Conservation (phyloP, 1,140 invertebrate species). For the Rhynchophorus ferrugineus region DNA sequence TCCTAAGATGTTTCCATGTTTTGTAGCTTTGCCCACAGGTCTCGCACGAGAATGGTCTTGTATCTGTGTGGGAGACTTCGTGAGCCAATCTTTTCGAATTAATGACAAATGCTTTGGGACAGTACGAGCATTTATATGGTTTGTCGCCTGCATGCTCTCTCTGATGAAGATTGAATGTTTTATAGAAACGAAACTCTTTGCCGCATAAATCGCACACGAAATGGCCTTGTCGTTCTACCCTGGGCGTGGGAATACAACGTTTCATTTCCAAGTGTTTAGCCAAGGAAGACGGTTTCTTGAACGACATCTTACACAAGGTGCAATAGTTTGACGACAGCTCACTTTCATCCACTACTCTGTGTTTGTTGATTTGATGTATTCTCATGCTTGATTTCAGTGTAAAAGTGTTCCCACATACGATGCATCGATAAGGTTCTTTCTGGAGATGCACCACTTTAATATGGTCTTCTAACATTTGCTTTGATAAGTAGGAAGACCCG, state of each 20-base stretch:
- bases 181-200: slow-evolving; percentile 53
- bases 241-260: slow-evolving; percentile 8
- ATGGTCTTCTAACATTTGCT: slow-evolving; percentile 17
- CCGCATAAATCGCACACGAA: slow-evolving; percentile 54
- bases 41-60: slow-evolving; percentile 44
- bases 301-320: slow-evolving; percentile 19
- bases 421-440: slow-evolving; percentile 19
- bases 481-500: slow-evolving; percentile 14
- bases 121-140: slow-evolving; percentile 44
- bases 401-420: slow-evolving; percentile 16
- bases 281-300: slow-evolving; percentile 15
- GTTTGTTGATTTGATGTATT: slow-evolving; percentile 20
- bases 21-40: slow-evolving; percentile 47
- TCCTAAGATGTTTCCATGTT: slow-evolving; percentile 48
- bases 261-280: slow-evolving; percentile 28
- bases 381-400: slow-evolving; percentile 19
- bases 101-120: slow-evolving; percentile 44
- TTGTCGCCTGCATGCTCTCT: slow-evolving; percentile 43
- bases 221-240: slow-evolving; percentile 38
- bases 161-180: slow-evolving; percentile 49
- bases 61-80: slow-evolving; percentile 49
- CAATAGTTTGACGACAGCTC: slow-evolving; percentile 19
- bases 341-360: slow-evolving; percentile 17
- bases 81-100: slow-evolving; percentile 50
- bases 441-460: slow-evolving; percentile 16